Conservation (phyloP, 2,113 vertebrate species). For the Aegithalos caudatus region DNA sequence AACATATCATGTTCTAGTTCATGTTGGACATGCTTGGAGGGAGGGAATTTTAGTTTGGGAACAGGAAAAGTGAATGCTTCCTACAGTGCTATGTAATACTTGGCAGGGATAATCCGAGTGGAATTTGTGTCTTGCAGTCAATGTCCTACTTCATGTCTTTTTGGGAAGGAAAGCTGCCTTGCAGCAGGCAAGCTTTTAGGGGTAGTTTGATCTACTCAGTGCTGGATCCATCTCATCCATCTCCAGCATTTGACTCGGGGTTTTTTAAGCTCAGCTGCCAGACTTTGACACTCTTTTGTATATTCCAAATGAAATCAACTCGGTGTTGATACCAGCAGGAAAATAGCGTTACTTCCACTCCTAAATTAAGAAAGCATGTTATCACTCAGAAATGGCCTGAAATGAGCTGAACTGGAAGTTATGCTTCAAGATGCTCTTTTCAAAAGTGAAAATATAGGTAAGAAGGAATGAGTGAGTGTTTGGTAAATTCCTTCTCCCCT, state of each 20-base stretch:
- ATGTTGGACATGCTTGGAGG: constrained; percentile 22
- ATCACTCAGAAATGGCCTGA: background rate
- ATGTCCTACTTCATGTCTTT: background rate
- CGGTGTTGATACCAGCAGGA: background rate
- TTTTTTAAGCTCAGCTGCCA: background rate
- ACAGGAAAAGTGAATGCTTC: constrained; percentile 55
- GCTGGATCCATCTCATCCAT: background rate
- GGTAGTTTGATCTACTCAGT: background rate
- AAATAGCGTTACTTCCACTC: background rate
- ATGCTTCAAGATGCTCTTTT: background rate
- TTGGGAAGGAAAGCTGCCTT: background rate
- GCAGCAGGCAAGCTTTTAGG: background rate
- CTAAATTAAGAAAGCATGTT: background rate
- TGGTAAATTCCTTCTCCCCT: background rate
- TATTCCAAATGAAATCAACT: background rate
- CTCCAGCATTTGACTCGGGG: background rate
- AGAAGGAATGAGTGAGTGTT: background rate
- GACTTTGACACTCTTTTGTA: background rate
- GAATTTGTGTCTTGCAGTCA: constrained; percentile 37
- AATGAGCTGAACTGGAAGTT: background rate
- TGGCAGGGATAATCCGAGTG: constrained; percentile 1
- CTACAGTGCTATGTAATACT: constrained; percentile 21
- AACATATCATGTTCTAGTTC: constrained; percentile 11
- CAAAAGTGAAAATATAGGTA: background rate
- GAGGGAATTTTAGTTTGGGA: constrained; percentile 38